Conservation (phyloP, 2,888 invertebrate genomes). For the Trypoxylon attenuatum region DNA sequence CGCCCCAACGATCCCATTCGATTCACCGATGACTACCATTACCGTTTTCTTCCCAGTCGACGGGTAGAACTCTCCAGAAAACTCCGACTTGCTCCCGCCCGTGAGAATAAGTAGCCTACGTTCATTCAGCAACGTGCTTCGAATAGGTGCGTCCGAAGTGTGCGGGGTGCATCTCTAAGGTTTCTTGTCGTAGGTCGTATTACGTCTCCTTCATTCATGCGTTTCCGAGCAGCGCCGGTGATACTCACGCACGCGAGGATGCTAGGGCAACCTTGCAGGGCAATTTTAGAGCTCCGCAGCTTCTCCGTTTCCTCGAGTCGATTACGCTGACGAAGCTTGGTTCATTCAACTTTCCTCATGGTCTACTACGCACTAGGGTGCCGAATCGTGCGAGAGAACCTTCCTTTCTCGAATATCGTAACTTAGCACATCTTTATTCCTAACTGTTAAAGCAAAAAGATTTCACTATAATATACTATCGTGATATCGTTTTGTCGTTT, state of each 20-base stretch:
- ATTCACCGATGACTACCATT: too few species aligned
- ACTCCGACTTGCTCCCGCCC: background rate
- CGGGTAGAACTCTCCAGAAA: background rate
- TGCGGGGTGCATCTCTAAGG: conserved; percentile 61
- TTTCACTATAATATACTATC: background rate
- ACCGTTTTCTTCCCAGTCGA: too few species aligned
- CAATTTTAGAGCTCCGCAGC: background rate
- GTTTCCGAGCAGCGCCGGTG: conserved; percentile 25
- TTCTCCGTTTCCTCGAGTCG: background rate
- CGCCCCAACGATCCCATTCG: too few species aligned
- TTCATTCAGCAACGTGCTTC: conserved; percentile 59
- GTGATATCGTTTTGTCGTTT: background rate
- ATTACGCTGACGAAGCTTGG: background rate
- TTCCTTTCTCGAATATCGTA: too few species aligned
- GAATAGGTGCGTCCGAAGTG: conserved; percentile 28
- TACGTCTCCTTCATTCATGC: conserved; percentile 67
- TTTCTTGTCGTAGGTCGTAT: conserved; percentile 67
- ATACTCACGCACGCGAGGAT: conserved; percentile 32
- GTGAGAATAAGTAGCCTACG: background rate
- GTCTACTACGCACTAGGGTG: too few species aligned
- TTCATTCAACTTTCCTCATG: too few species aligned
- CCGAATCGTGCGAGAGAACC: too few species aligned
- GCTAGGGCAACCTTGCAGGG: conserved; percentile 14
- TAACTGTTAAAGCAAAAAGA: background rate
- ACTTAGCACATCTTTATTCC: too few species aligned